Conservation (phyloP, 37 sponge, comb jelly and placozoan genomes). For the Aphrocallistes beatrix region DNA sequence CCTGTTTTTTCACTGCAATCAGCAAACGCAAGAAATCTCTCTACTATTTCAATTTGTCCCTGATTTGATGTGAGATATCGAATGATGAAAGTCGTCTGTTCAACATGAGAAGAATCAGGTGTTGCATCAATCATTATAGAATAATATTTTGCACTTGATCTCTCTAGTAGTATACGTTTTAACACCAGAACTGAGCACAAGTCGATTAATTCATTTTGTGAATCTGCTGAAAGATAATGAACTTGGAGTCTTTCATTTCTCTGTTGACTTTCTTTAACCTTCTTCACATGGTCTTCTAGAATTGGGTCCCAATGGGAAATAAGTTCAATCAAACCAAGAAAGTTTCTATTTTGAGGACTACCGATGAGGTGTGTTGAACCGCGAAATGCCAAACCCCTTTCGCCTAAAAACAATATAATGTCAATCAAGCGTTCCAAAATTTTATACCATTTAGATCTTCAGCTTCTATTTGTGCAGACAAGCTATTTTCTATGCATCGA, state of each 20-base stretch:
- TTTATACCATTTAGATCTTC: neutral
- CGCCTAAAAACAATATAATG: conserved; percentile 15
- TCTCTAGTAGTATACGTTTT: no score
- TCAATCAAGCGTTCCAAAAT: conserved; percentile 1
- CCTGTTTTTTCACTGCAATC: conserved; percentile 10
- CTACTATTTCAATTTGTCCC: neutral
- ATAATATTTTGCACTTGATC: neutral
- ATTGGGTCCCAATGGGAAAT: neutral
- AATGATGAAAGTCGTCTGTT: neutral
- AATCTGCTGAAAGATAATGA: neutral
- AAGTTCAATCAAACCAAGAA: conserved; percentile 14
- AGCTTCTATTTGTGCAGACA: neutral
- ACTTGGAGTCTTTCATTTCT: conserved; percentile 9
- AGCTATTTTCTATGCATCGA: neutral
- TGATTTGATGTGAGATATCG: neutral
- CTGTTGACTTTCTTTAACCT: neutral
- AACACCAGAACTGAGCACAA: no score
- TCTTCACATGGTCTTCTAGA: neutral
- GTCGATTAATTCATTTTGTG: neutral
- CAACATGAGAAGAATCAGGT: neutral
- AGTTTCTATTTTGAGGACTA: neutral
- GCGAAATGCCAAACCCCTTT: conserved; percentile 17
- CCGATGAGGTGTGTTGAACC: conserved; percentile 8
- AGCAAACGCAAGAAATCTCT: neutral
- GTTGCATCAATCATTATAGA: neutral